Evolutionary conservation across 2,797 vertebrate genomes (phyloP).

Genomic region (Fistularia commersonii): DNA sequence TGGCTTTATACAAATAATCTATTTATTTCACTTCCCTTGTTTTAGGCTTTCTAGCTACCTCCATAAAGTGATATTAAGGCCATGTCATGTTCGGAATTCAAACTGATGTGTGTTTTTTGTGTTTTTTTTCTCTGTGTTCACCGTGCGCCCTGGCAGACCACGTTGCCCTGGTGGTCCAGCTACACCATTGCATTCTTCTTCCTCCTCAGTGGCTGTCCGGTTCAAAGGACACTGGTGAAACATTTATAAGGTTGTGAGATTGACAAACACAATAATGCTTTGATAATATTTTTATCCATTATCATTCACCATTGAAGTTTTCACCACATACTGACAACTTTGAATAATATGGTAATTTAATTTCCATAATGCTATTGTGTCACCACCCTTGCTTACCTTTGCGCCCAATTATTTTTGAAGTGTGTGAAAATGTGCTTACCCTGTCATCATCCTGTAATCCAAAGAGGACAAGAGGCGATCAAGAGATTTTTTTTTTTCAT

Average conservation of each 20-base stretch:
- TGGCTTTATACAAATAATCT: too few relatives aligned
- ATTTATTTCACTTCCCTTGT: too few relatives aligned
- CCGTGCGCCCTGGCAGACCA: constrained; percentile 67
- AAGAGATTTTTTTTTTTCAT: background rate
- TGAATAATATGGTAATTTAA: too few relatives aligned
- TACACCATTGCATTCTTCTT: constrained; percentile 67
- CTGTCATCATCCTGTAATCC: constrained; percentile 76
- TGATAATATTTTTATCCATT: background rate
- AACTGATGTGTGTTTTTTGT: too few relatives aligned
- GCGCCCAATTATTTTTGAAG: too few relatives aligned
- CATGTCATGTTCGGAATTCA: too few relatives aligned
- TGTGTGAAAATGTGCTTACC: constrained; percentile 60
- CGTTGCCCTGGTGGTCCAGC: constrained; percentile 59
- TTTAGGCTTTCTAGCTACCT: too few relatives aligned
- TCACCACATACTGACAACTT: background rate
- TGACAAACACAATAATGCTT: constrained; percentile 4
- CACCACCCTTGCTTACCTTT: background rate
- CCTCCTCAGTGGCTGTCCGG: constrained; percentile 56
- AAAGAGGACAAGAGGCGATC: constrained; percentile 15
- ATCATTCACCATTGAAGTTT: background rate
- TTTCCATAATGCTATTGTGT: too few relatives aligned
- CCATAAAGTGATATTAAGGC: too few relatives aligned
- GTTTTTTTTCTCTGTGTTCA: constrained; percentile 36
- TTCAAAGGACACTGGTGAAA: constrained; percentile 72
- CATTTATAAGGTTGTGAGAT: background rate